Evolutionary conservation across 2,888 invertebrate species (phyloP).

Genomic region (Pocota personata): DNA sequence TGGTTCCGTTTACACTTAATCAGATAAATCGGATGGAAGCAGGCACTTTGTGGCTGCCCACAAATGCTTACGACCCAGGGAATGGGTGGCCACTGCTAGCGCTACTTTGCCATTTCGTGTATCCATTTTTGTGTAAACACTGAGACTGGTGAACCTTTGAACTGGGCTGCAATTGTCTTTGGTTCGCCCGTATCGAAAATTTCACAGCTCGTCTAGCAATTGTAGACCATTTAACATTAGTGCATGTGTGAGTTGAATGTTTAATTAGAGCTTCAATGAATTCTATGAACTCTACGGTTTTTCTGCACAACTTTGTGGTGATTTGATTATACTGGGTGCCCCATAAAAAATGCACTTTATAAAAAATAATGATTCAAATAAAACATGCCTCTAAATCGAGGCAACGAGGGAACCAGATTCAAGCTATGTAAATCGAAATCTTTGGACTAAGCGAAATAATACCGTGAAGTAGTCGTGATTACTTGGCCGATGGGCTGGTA

Average conservation of each 20-base stretch:
- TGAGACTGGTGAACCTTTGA: conserved; percentile 61
- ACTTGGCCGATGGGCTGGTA: no score
- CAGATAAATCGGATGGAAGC: conserved; percentile 75
- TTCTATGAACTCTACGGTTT: neutral
- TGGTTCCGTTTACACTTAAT: conserved; percentile 76
- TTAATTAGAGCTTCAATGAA: conserved; percentile 35
- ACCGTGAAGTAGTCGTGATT: no score
- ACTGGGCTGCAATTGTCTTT: conserved; percentile 62
- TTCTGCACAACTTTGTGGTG: neutral
- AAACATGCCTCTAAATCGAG: no score
- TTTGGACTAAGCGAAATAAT: no score
- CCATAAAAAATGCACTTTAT: no score
- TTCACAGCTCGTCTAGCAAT: conserved; percentile 74
- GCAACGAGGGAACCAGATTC: no score
- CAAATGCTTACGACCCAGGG: conserved; percentile 63
- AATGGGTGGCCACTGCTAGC: conserved; percentile 47
- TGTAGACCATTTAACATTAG: conserved; percentile 45
- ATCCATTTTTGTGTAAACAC: conserved; percentile 72
- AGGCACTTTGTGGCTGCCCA: conserved; percentile 76
- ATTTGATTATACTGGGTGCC: neutral
- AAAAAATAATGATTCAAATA: no score
- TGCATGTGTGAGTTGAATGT: conserved; percentile 49
- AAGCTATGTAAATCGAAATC: no score
- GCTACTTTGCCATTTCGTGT: conserved; percentile 48
- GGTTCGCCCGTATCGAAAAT: conserved; percentile 71